Evolutionary conservation across 2,797 vertebrate genomes (phyloP), one percentile per base, ranked within the genome.

Genomic region (Acrossocheilus fasciatus): DNA sequence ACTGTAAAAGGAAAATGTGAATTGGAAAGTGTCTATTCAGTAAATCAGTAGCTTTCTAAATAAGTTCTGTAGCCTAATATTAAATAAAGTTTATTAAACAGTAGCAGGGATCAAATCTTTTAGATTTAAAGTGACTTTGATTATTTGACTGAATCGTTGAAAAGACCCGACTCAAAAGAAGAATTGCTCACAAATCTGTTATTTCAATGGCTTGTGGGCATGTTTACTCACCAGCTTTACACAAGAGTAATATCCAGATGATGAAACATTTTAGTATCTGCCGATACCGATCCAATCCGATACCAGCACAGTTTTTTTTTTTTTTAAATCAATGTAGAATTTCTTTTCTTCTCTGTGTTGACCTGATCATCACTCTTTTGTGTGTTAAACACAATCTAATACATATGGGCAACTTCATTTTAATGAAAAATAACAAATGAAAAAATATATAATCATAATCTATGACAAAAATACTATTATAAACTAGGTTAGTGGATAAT

Each of bases 71-170:
- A 81, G 76, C 81, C 69, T 86, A 82, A 84, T 62, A 84, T 20
- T 88, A 92, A 87, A 90, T 88, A 89, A 89, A 92, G 89, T 93
- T 94, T 92, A 93, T 93, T 90, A 91, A 92, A 76, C 17, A 12
- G 47, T 39, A 15, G 34, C 34, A 43, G 76, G 39, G n/a, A 78
- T 78, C 20, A 59, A n/a, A 6, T 62, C 8, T 14, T 43, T 79
- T 62, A 6, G 23, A 64, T 43, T 77, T 77, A 39, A 43, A 41
- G 6, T 41, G 39, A 11, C 9, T 17, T 74, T 45, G 47, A 30
- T 30, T 74, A 64, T 79, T 43, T 39, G 14, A 62, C 54, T 59
- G 23, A 78, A 17, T 62, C 15, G n/a, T 41, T 59, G 54, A 41
- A 78, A 57, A 59, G 23, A 23, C 7, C 18, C 1, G 30, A 66